Evolutionary conservation across 2,797 vertebrate genomes (phyloP).

Genomic region (Clarias pachynema): DNA sequence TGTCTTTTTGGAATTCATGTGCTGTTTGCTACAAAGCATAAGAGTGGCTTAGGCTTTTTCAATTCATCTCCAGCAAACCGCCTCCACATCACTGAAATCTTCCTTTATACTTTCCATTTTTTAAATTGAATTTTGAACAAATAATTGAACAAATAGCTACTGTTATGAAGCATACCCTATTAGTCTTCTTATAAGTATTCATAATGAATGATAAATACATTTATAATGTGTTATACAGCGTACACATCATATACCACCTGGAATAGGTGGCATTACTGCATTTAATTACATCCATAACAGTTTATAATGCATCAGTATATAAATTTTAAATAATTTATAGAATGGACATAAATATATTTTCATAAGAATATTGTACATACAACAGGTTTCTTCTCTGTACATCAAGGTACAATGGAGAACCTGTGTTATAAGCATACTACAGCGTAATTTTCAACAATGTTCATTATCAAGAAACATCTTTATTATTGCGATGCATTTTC

Average conservation of each 20-base stretch:
- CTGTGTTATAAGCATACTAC: neutral
- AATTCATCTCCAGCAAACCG: constrained; percentile 56
- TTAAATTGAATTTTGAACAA: constrained; percentile 44
- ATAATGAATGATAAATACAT: neutral
- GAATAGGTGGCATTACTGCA: neutral
- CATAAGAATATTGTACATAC: neutral
- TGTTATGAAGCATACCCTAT: neutral
- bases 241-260: neutral
- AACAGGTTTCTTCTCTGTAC: neutral
- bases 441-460: neutral
- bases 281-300: neutral
- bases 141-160: neutral
- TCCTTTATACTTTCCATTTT: constrained; percentile 60
- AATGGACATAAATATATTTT: neutral
- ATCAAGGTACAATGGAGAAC: neutral
- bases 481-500: neutral
- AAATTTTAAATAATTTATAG: neutral
- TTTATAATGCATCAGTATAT: neutral
- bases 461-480: neutral
- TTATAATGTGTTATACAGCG: neutral
- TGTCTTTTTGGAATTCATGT: constrained; percentile 43
- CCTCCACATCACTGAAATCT: constrained; percentile 15
- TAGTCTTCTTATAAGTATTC: neutral
- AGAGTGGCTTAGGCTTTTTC: constrained; percentile 47
- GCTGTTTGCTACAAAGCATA: constrained; percentile 34